Percentiles rank a stretch among this genome's conserved stretches.
These are phyloP conservation scores for Hydriomena furcata DNA, from an alignment of 2,888 invertebrate species.

Conservation along the genomic window DNA sequence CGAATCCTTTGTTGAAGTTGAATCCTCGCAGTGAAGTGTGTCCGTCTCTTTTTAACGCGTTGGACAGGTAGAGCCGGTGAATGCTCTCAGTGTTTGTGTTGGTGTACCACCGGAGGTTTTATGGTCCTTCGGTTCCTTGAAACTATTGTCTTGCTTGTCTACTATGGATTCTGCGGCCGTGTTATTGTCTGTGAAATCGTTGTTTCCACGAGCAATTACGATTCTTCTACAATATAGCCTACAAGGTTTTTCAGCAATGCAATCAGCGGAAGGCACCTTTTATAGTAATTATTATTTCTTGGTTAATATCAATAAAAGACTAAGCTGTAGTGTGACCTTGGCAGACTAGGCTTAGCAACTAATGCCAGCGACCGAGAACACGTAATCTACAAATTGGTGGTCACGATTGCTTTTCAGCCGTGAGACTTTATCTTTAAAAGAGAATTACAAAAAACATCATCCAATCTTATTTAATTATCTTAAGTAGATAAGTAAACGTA, in stretches of 20 bases:
- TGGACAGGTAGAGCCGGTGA: conserved; percentile 50
- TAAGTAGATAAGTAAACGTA: not conserved
- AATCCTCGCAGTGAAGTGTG: conserved; percentile 72
- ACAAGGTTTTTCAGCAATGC: conserved; percentile 40
- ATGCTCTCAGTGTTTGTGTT: conserved; percentile 34
- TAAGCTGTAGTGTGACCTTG: conserved; percentile 65
- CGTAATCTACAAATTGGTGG: conserved; percentile 65
- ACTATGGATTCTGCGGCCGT: conserved; percentile 36
- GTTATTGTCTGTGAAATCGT: conserved; percentile 42
- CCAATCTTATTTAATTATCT: not conserved
- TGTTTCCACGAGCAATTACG: conserved; percentile 39
- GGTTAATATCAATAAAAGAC: conserved; percentile 59
- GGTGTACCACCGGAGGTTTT: conserved; percentile 25
- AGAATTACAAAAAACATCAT: conserved; percentile 6
- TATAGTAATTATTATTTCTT: conserved; percentile 55
- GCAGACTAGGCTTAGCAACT: conserved; percentile 58
- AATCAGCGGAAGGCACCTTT: conserved; percentile 34
- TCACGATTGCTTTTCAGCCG: conserved; percentile 59
- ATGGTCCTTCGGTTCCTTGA: conserved; percentile 27
- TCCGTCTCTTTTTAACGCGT: conserved; percentile 74
- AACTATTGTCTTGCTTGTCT: conserved; percentile 31
- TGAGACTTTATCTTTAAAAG: conserved; percentile 21
- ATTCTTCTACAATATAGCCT: conserved; percentile 35
- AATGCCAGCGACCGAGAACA: conserved; percentile 63
- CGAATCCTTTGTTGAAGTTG: conserved; percentile 69